Percentiles rank a stretch among this genome's conserved stretches.
These are phyloP conservation scores for Chymomyza costata DNA, from an alignment of 1,140 invertebrate genomes.

Conservation along the genomic window DNA sequence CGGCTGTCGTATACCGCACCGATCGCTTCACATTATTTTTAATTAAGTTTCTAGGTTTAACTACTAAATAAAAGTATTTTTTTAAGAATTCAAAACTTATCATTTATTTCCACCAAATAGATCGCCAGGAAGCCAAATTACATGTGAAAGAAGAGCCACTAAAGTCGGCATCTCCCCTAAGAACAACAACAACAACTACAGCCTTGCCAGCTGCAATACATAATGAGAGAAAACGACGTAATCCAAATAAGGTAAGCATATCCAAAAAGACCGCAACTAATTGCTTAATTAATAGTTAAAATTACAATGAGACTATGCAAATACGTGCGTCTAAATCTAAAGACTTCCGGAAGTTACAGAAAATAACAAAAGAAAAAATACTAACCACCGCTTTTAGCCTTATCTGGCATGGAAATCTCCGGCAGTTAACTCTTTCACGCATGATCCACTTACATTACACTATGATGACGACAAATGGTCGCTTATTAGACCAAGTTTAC, in stretches of 20 bases:
- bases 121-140: constrained; percentile 79
- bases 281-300: constrained; percentile 11
- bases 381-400: neutral
- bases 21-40: too few species aligned
- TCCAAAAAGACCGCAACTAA: neutral
- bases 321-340: constrained; percentile 5
- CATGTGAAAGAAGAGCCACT: constrained; percentile 28
- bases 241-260: constrained; percentile 57
- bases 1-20: too few species aligned
- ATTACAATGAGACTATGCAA: constrained; percentile 1
- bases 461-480: constrained; percentile 19
- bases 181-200: constrained; percentile 10
- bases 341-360: constrained; percentile 13
- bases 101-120: too few species aligned
- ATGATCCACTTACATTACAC: constrained; percentile 27
- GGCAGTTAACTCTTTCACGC: constrained; percentile 26
- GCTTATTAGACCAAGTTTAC: constrained; percentile 71
- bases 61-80: too few species aligned
- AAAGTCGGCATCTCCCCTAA: constrained; percentile 21
- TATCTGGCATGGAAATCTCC: neutral
- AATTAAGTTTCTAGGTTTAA: too few species aligned
- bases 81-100: too few species aligned
- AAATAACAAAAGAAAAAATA: neutral
- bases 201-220: constrained; percentile 18
- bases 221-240: constrained; percentile 54